A percentile compares a stretch with the other conserved stretches of the same genome.
Conservation (phyloP, 2,888 invertebrate species). For the Thymelicus sylvestris region DNA sequence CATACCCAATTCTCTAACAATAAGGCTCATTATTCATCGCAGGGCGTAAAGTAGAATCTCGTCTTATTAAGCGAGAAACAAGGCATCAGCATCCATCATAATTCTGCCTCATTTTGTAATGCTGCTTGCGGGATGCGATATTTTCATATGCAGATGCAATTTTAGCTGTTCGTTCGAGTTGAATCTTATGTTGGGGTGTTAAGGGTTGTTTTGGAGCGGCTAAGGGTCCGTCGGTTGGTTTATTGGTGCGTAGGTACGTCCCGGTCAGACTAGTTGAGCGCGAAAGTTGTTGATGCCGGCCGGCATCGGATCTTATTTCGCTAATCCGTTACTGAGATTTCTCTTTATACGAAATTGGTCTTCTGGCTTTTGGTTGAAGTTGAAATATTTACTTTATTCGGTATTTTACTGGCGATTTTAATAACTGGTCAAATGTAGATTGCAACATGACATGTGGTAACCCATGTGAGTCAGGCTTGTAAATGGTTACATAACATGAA, state of each 20-base stretch:
- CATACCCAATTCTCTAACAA: slow-evolving; percentile 18
- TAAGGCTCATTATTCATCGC: slow-evolving; percentile 50
- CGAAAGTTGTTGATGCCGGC: slow-evolving; percentile 63
- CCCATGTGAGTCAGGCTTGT: too few relatives aligned
- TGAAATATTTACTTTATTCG: slow-evolving; percentile 40
- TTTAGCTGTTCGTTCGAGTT: slow-evolving; percentile 46
- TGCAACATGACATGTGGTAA: too few relatives aligned
- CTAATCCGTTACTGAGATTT: slow-evolving; percentile 61
- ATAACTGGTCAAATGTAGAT: too few relatives aligned
- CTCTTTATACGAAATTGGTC: slow-evolving; percentile 44
- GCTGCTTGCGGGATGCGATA: slow-evolving; percentile 65
- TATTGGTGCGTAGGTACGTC: slow-evolving; percentile 56
- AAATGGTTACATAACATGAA: too few relatives aligned
- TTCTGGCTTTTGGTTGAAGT: slow-evolving; percentile 43
- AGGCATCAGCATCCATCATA: slow-evolving; percentile 82
- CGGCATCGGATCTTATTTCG: slow-evolving; percentile 58
- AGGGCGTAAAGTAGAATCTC: slow-evolving; percentile 54
- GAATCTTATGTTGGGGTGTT: slow-evolving; percentile 47
- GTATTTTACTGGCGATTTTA: neutral
- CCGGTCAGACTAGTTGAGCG: slow-evolving; percentile 66
- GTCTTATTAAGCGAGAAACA: slow-evolving; percentile 78
- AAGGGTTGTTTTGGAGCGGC: slow-evolving; percentile 50
- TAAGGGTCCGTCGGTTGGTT: slow-evolving; percentile 44
- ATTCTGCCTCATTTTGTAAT: slow-evolving; percentile 82
- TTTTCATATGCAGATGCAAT: slow-evolving; percentile 67